Evolutionary conservation across 2,113 vertebrate species (phyloP).

Genomic region (Phylloscopus whistleri): DNA sequence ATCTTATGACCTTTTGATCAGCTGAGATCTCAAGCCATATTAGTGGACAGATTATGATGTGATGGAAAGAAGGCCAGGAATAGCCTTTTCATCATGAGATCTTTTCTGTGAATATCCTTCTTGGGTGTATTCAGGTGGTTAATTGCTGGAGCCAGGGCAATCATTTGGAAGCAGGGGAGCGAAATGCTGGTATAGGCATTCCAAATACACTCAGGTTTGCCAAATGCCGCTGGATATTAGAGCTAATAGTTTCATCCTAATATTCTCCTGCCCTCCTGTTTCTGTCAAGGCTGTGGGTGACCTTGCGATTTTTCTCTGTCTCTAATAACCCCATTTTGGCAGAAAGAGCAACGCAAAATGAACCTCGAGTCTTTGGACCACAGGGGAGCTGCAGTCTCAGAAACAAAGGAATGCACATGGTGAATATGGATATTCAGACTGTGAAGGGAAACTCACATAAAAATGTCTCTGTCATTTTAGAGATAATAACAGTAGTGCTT

Average conservation of each 20-base stretch:
- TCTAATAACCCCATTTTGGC: neutral
- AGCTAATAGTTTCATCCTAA: neutral
- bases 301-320: neutral
- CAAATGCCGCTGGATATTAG: neutral
- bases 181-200: neutral
- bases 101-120: conserved; percentile 20
- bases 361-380: neutral
- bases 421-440: neutral
- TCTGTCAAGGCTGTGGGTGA: neutral
- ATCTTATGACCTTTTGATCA: conserved; percentile 60
- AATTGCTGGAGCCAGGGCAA: neutral
- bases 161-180: neutral
- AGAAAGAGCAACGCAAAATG: neutral
- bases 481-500: neutral
- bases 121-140: neutral
- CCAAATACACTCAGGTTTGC: neutral
- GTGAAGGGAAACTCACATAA: neutral
- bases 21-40: conserved; percentile 52
- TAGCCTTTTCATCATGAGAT: conserved; percentile 37
- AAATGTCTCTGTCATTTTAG: neutral
- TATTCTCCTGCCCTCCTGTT: neutral
- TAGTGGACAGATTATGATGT: conserved; percentile 60
- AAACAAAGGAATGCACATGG: accelerated
- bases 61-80: conserved; percentile 51
- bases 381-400: neutral